Evolutionary conservation across 64 coral and sea anemone genomes (phyloP).

Genomic region (Pachyseris speciosa): DNA sequence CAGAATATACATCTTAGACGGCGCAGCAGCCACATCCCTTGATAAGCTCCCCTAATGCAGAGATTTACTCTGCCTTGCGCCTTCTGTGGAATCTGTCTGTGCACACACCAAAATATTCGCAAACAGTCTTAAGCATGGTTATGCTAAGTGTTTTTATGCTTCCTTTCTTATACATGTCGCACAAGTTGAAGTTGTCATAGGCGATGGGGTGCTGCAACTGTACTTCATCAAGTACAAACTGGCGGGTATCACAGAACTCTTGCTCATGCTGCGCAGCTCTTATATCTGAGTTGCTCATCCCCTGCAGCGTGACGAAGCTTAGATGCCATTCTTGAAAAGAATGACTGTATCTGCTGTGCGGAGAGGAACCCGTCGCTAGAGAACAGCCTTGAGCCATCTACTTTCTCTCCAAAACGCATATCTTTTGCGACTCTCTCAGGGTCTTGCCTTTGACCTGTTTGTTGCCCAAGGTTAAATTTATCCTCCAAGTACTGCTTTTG

Average conservation of each 20-base stretch:
- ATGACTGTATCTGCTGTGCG: constrained; percentile 57
- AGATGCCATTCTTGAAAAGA: constrained; percentile 70
- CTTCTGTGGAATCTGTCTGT: constrained; percentile 12
- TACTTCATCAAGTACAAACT: constrained; percentile 6
- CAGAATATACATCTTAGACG: background rate
- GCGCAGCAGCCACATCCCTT: constrained; percentile 7
- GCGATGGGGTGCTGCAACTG: constrained; percentile 24
- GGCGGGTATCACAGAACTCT: constrained; percentile 1
- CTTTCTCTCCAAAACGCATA: constrained; percentile 35
- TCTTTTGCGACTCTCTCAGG: constrained; percentile 21
- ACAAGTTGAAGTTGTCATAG: constrained; percentile 36
- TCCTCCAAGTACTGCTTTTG: constrained; percentile 47
- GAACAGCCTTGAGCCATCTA: constrained; percentile 41
- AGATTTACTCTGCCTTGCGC: constrained; percentile 32
- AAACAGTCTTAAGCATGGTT: constrained; percentile 25
- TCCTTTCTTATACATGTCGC: constrained; percentile 19
- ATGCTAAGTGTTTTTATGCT: constrained; percentile 13
- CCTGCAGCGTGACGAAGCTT: constrained; percentile 28
- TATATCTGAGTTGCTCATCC: background rate
- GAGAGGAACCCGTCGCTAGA: constrained; percentile 46
- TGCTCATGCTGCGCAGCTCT: constrained; percentile 12
- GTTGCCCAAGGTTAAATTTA: constrained; percentile 40
- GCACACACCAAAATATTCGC: constrained; percentile 26
- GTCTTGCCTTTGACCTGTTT: constrained; percentile 20
- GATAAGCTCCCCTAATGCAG: constrained; percentile 8